A percentile compares a stretch with the other conserved stretches of the same genome.
Conservation (phyloP, 2,113 vertebrate genomes). For the Sula dactylatra region DNA sequence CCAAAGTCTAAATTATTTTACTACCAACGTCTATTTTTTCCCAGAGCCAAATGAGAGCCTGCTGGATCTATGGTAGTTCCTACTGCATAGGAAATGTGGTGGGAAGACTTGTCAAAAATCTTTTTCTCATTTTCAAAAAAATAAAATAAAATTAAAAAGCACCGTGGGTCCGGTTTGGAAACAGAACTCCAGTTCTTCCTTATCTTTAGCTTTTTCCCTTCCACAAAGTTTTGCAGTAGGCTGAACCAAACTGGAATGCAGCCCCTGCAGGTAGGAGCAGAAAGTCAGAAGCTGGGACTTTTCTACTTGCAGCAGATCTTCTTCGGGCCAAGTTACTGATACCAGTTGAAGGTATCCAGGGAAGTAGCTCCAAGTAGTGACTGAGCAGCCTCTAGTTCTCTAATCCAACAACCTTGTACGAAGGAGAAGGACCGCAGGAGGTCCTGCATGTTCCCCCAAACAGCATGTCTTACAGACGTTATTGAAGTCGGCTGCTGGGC, state of each 20-base stretch:
- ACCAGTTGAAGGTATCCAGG: neutral
- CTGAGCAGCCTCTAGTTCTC: neutral
- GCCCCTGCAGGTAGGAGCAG: neutral
- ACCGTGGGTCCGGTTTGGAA: neutral
- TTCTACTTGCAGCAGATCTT: neutral
- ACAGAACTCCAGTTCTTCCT: neutral
- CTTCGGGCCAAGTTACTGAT: neutral
- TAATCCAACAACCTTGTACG: neutral
- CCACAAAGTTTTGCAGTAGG: neutral
- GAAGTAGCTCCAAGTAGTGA: neutral
- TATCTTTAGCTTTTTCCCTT: neutral
- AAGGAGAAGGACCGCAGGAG: neutral
- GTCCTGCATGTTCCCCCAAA: neutral
- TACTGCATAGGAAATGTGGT: neutral
- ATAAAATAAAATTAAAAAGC: neutral
- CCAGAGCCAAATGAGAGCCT: neutral
- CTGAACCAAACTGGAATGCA: neutral
- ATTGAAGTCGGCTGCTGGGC: neutral
- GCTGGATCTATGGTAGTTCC: neutral
- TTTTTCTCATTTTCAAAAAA: neutral
- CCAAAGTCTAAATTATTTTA: neutral
- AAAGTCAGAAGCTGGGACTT: neutral
- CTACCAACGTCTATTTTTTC: neutral
- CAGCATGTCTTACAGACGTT: neutral
- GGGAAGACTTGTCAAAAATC: neutral